Evolutionary conservation across 64 coral and sea anemone genomes (phyloP), one percentile per base, ranked within the genome.

Genomic region (Montipora capricornis): DNA sequence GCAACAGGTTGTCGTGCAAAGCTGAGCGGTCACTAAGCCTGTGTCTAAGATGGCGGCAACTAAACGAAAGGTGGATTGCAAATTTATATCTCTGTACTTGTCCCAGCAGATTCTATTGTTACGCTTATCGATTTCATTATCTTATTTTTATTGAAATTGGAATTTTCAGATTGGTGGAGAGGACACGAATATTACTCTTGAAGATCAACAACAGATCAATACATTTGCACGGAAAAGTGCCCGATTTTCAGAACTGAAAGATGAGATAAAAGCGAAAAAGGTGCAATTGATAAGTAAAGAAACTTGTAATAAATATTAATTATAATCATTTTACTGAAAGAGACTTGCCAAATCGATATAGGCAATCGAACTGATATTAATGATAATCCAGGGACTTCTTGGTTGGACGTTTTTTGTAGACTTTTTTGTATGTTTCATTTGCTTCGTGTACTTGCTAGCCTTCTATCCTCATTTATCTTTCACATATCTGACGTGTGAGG

Each of bases 161-260:
- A 78, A 49, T 86, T 11, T 51, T 86, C 0, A 86, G 82, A 91
- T 90, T 45, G 92, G 91, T 44, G 91, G 78, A 52, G 98, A 99
- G 75, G 98, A 99, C 7, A 96, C 91, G 24, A 94, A 99, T 20
- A 95, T 99, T 20, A 99, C 95, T 9, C 87, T 94, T 84, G 98
- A 99, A 87, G 98, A 99, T 76, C 98, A 99, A 80, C 95, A 99
- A 68, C 85, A 87, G 73, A 99, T 99, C 61, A 99, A 99, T 81
- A 99, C 95, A 4, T 99, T 99, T 76, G 98, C 98, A 57, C 95
- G 95, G 15, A 96, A 92, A 90, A 99, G 94, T 83, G 84, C 91
- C 3, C 92, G 83, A 80, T 29, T 99, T 51, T 75, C 88, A 48
- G 98, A 99, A 84, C 74, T 99, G 47, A 96, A 99, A 76, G 98